phyloP scores from a whole-genome alignment of 1,140 invertebrate genomes.

The Mylabris phalerata region DNA sequence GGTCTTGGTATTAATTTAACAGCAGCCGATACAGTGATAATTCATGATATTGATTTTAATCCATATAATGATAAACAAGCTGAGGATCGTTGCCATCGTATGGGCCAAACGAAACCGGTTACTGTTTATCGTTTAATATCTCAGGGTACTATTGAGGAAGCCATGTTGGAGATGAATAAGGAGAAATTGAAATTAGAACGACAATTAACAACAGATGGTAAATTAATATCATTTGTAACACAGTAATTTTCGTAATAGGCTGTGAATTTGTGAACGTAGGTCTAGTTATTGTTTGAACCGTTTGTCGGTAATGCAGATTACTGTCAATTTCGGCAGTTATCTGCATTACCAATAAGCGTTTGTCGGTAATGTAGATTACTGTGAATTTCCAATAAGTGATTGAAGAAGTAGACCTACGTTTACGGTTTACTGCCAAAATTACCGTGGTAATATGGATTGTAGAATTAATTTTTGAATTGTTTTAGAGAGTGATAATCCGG shows the following conservation, averaged over 20 bases:
- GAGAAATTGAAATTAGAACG: conserved; percentile 89
- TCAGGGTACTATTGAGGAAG: conserved; percentile 87
- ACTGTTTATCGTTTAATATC: conserved; percentile 78
- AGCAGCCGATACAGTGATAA: conserved; percentile 87
- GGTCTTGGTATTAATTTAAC: conserved; percentile 91
- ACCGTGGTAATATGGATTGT: conserved; percentile 1
- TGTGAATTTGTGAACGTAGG: too few species aligned
- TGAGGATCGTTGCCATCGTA: conserved; percentile 91
- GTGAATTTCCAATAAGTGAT: too few species aligned
- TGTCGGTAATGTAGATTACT: conserved; percentile 12
- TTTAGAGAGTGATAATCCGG: conserved; percentile 48
- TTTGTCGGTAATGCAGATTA: too few species aligned
- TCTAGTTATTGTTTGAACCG: too few species aligned
- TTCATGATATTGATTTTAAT: conserved; percentile 95
- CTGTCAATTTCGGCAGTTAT: too few species aligned
- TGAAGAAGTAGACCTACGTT: too few species aligned
- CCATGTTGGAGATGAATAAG: conserved; percentile 80
- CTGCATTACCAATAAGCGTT: too few species aligned
- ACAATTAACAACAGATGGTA: conserved; percentile 77
- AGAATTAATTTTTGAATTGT: conserved; percentile 14
- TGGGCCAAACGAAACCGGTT: conserved; percentile 86
- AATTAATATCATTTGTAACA: conserved; percentile 4
- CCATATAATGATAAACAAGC: conserved; percentile 98
- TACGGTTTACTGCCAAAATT: too few species aligned
- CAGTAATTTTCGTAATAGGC: too few species aligned